Evolutionary conservation across 1,140 invertebrate species (phyloP).

Genomic region (Drosophila bocki): DNA sequence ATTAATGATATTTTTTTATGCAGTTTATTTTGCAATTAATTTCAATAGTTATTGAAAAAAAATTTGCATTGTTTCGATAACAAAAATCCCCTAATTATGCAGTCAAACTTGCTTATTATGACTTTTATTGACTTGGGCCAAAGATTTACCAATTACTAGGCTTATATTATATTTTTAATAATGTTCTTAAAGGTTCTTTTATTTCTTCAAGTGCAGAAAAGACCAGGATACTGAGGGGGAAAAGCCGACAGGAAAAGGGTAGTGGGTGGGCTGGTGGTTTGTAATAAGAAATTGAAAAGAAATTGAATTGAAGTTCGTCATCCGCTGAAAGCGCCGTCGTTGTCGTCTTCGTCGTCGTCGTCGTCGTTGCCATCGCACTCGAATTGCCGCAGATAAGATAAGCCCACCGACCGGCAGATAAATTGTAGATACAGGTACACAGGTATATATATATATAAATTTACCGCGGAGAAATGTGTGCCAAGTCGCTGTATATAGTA

Average conservation of each 20-base stretch:
- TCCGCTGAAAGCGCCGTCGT: slow-evolving; percentile 21
- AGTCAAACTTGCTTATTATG: background rate
- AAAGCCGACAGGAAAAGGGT: slow-evolving; percentile 5
- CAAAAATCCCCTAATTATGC: background rate
- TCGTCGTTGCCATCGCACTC: slow-evolving; percentile 34
- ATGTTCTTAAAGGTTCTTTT: background rate
- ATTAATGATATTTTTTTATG: background rate
- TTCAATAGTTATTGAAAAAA: background rate
- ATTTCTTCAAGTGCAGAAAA: slow-evolving; percentile 3
- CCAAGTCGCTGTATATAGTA: slow-evolving; percentile 22
- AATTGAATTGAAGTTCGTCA: slow-evolving; percentile 76
- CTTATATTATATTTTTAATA: background rate
- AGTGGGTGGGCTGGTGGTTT: slow-evolving; percentile 3
- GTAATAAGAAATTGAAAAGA: slow-evolving; percentile 73
- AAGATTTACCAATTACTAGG: background rate
- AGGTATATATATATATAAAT: slow-evolving; percentile 12
- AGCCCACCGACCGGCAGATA: slow-evolving; percentile 55
- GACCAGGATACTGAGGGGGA: background rate
- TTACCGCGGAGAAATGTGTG: slow-evolving; percentile 34
- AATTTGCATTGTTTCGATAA: background rate
- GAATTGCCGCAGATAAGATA: slow-evolving; percentile 62
- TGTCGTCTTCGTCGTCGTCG: slow-evolving; percentile 15
- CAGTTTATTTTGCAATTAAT: background rate
- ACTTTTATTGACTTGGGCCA: background rate
- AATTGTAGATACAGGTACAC: slow-evolving; percentile 53